Evolutionary conservation across 2,888 invertebrate genomes (phyloP).

Genomic region (Hymenopus coronatus): DNA sequence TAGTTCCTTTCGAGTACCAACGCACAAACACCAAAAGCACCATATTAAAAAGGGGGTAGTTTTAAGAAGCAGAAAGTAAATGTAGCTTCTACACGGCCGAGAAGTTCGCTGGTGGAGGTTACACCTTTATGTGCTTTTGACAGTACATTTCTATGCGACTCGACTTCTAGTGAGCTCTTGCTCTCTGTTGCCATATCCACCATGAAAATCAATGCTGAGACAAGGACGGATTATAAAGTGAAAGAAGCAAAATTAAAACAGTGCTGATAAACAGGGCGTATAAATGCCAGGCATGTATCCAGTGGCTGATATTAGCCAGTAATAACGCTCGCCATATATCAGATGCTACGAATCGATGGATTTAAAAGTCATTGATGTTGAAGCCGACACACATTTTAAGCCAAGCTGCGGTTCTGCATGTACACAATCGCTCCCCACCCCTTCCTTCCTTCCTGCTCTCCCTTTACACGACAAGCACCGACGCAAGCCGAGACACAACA

Average conservation of each 20-base stretch:
- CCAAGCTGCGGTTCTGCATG: neutral
- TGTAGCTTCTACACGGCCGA: neutral
- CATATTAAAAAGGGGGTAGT: neutral
- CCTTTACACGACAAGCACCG: neutral
- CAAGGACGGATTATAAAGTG: neutral
- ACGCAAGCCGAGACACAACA: slow-evolving; percentile 14
- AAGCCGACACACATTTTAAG: neutral
- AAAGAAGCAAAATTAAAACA: slow-evolving; percentile 5
- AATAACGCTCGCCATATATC: neutral
- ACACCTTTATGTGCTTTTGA: neutral
- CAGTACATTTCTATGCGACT: neutral
- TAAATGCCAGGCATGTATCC: neutral
- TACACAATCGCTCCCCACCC: neutral
- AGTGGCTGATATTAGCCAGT: neutral
- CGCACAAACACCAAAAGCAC: neutral
- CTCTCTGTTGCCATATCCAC: slow-evolving; percentile 26
- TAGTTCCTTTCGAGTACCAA: neutral
- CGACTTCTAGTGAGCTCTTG: slow-evolving; percentile 12
- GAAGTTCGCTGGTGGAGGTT: neutral
- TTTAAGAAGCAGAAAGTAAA: no score
- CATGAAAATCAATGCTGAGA: slow-evolving; percentile 31
- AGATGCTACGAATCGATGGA: neutral
- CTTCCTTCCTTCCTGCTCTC: slow-evolving; percentile 21
- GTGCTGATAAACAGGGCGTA: neutral
- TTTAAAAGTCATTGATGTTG: neutral